phyloP scores from a whole-genome alignment of 2,797 vertebrate species.

The Cyclopterus lumpus region DNA sequence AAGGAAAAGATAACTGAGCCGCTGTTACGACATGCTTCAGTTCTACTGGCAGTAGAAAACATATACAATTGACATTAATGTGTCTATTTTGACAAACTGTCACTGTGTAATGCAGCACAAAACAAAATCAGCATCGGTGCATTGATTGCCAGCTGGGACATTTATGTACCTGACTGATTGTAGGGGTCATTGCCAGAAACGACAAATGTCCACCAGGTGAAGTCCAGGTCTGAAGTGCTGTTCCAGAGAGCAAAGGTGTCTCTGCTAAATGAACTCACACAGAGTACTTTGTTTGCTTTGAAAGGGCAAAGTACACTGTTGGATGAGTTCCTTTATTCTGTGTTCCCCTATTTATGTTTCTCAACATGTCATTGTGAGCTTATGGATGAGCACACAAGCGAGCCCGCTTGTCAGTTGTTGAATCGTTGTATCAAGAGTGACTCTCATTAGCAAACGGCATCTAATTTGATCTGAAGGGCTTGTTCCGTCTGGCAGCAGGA shows the following conservation, averaged over 20 bases:
- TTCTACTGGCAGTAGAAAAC: not conserved
- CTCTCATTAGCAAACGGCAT: not conserved
- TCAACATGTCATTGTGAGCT: not conserved
- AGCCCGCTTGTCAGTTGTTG: not conserved
- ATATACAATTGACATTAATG: too few species aligned
- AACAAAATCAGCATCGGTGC: not conserved
- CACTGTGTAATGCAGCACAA: too few species aligned
- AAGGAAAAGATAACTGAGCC: not conserved
- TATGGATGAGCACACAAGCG: not conserved
- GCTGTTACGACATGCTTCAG: not conserved
- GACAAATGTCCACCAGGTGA: not conserved
- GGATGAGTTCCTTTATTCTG: not conserved
- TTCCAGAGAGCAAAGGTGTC: not conserved
- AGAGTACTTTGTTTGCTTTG: conserved; percentile 6
- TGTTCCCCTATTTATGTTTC: conserved; percentile 2
- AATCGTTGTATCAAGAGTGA: conserved; percentile 18
- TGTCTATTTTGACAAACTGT: too few species aligned
- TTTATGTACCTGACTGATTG: not conserved
- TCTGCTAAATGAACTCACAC: not conserved
- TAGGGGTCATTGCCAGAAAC: not conserved
- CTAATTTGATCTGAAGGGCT: conserved; percentile 19
- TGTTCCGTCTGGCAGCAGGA: conserved; percentile 48
- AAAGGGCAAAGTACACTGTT: conserved; percentile 6
- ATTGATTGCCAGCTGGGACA: not conserved
- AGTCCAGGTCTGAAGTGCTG: not conserved